Conservation (phyloP, 2,797 vertebrate species). For the Rhabdophis nuchalis region DNA sequence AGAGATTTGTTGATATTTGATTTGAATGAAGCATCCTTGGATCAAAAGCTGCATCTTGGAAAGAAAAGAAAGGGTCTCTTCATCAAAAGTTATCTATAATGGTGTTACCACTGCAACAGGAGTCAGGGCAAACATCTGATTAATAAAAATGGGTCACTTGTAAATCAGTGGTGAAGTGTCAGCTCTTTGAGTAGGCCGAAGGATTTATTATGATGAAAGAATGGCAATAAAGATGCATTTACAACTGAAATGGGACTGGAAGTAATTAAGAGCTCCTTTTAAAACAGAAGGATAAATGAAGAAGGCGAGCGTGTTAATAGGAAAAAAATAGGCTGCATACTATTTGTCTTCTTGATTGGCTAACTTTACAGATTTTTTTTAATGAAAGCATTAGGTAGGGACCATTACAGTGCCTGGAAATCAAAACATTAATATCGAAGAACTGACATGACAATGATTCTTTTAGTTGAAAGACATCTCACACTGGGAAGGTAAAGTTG, state of each 20-base stretch:
- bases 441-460: slow-evolving; percentile 40
- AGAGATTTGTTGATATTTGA: neutral
- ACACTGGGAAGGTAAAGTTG: slow-evolving; percentile 29
- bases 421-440: slow-evolving; percentile 41
- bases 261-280: slow-evolving; percentile 76
- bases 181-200: slow-evolving; percentile 68
- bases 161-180: slow-evolving; percentile 74
- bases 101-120: slow-evolving; percentile 19
- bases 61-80: neutral
- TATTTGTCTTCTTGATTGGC: slow-evolving; percentile 50
- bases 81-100: slow-evolving; percentile 27
- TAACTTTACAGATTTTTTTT: slow-evolving; percentile 32
- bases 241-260: slow-evolving; percentile 72
- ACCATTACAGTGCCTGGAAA: slow-evolving; percentile 30
- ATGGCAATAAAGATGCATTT: slow-evolving; percentile 73
- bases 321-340: slow-evolving; percentile 16
- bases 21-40: slow-evolving; percentile 1
- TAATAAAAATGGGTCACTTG: slow-evolving; percentile 75
- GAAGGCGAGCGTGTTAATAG: slow-evolving; percentile 30
- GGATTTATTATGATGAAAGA: slow-evolving; percentile 78
- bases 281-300: slow-evolving; percentile 70
- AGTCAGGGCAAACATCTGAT: slow-evolving; percentile 59
- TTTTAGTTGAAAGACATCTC: slow-evolving; percentile 36
- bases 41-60: neutral
- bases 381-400: slow-evolving; percentile 39